Percentiles rank a stretch among this genome's conserved stretches.
These are phyloP conservation scores for Sebastes hubbsi DNA, from an alignment of 2,797 vertebrate genomes.

Conservation along the genomic window DNA sequence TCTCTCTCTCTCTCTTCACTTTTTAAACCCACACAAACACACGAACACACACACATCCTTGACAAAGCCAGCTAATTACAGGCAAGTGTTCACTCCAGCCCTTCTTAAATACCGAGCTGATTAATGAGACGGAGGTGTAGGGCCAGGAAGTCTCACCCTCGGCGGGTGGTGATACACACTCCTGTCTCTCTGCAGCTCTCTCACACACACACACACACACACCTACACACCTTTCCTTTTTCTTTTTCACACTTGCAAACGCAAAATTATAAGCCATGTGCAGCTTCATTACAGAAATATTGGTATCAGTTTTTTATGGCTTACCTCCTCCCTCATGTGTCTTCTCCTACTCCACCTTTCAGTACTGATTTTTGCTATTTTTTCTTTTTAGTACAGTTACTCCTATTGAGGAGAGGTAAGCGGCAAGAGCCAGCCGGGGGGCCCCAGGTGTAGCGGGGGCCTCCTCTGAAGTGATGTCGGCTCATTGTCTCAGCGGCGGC, in stretches of 20 bases:
- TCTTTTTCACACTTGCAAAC: slow-evolving; percentile 52
- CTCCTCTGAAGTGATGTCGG: slow-evolving; percentile 68
- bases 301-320: slow-evolving; percentile 30
- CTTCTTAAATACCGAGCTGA: slow-evolving; percentile 93
- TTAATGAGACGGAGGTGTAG: slow-evolving; percentile 92
- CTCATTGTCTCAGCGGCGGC: slow-evolving; percentile 74
- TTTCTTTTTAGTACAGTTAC: slow-evolving; percentile 50
- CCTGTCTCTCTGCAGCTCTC: slow-evolving; percentile 38
- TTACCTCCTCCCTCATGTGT: slow-evolving; percentile 9
- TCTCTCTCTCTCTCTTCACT: slow-evolving; percentile 9
- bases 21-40: slow-evolving; percentile 18
- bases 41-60: slow-evolving; percentile 41
- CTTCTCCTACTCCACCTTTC: slow-evolving; percentile 5
- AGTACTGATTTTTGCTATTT: slow-evolving; percentile 28
- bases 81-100: slow-evolving; percentile 77
- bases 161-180: slow-evolving; percentile 81
- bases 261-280: slow-evolving; percentile 47
- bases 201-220: background rate
- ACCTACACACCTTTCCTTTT: slow-evolving; percentile 26
- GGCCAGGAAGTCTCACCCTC: slow-evolving; percentile 95
- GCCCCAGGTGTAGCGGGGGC: slow-evolving; percentile 59
- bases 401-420: slow-evolving; percentile 37
- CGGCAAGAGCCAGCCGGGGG: slow-evolving; percentile 28
- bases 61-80: slow-evolving; percentile 97
- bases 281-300: slow-evolving; percentile 52